Evolutionary conservation across 2,888 invertebrate genomes (phyloP), one percentile per base, ranked within the genome.

Genomic region (Phania funesta): DNA sequence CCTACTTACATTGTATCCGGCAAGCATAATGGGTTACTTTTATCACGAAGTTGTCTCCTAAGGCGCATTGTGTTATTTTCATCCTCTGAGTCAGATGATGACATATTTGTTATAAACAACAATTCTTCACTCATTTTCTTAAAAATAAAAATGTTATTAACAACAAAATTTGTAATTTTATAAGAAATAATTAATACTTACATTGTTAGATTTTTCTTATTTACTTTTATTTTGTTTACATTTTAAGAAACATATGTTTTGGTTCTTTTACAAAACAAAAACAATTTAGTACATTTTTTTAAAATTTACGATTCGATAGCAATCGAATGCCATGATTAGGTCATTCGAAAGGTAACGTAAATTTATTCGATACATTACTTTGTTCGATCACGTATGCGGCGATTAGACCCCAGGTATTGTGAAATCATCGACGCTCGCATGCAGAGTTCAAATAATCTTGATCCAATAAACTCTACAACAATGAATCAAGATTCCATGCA

Each of bases 401-500:
- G 24, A 52, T 52, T 52, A 24, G 52, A 13, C 29, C 52, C 52
- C 52, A 16, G 29, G 16, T 54, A 52, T 5, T 9, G n/a, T 11
- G 62, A 52, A 16, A 41, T 48, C 6, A 41, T 38, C 3, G 65
- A 18, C 8, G 29, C 41, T 22, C 18, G 41, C 11, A n/a, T 54
- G 5, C 64, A 67, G 3, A 9, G 35, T 38, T 13, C 54, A 52
- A 35, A 35, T 35, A 35, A 7, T 35, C 22, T 35, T 16, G 41
- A 67, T 41, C 67, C 24, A 6, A 38, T 65, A 1, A 74, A 64
- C 22, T 74, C 64, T 5, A 64, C 54, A 32, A 56, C 54, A 1
- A 46, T 64, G 32, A 52, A 64, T 7, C 74, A 74, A n/a, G 64
- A 74, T 46, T 16, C 52, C 4, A n/a, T 50, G 52, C 62, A 62